phyloP scores from a whole-genome alignment of 92 coral and sea anemone genomes.

The Umimayanthus chanpuru region DNA sequence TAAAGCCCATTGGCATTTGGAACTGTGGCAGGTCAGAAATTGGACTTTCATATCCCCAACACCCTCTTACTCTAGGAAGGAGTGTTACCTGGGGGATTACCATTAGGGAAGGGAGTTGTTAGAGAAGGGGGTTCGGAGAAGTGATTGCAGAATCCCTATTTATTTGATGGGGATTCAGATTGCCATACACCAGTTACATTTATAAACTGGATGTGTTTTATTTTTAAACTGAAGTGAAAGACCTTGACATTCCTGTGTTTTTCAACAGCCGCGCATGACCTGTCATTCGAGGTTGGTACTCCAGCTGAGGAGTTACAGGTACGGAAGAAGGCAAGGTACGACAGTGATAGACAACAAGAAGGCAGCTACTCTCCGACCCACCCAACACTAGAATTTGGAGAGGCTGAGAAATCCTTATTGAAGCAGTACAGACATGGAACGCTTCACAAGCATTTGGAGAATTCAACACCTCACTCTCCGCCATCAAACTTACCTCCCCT shows the following conservation, averaged over 20 bases:
- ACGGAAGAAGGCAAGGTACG: conserved; percentile 45
- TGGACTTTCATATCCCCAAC: no score
- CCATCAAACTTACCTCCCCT: conserved; percentile 22
- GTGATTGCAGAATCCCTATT: not conserved
- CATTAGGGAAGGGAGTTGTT: no score
- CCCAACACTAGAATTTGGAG: conserved; percentile 74
- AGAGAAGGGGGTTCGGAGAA: no score
- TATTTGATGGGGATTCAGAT: not conserved
- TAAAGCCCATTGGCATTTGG: no score
- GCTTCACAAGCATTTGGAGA: conserved; percentile 13
- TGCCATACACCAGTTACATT: no score
- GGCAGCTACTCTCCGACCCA: conserved; percentile 85
- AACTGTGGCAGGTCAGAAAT: no score
- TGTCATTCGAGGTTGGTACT: conserved; percentile 50
- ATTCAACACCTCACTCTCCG: conserved; percentile 1
- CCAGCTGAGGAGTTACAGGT: conserved; percentile 10
- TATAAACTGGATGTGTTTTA: no score
- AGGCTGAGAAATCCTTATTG: conserved; percentile 66
- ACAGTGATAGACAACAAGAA: conserved; percentile 28
- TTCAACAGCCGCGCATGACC: conserved; percentile 34
- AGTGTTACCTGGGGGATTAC: no score
- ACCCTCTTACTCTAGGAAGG: no score
- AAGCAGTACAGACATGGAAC: conserved; percentile 54
- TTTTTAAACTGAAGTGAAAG: not conserved
- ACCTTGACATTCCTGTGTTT: not conserved